These are phyloP conservation scores for Peromyscus nudipes DNA, from an alignment of 2,797 vertebrate genomes.

Conservation along the genomic window DNA sequence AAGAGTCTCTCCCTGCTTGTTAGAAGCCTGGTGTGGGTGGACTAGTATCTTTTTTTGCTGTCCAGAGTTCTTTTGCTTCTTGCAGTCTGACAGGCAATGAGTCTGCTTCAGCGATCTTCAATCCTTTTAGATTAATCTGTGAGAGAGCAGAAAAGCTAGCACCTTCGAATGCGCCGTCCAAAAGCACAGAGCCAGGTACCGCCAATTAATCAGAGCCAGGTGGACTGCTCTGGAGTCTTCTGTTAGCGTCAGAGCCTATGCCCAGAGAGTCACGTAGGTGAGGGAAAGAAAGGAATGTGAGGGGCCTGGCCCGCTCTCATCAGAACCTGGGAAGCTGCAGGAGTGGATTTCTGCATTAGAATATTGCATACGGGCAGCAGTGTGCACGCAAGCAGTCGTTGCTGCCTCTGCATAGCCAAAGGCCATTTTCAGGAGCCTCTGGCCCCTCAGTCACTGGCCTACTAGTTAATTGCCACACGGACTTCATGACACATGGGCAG, in stretches of 20 bases:
- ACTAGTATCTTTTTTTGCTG: constrained; percentile 86
- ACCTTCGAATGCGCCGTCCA: constrained; percentile 90
- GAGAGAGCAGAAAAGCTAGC: constrained; percentile 93
- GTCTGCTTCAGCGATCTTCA: constrained; percentile 91
- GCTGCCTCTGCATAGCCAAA: constrained; percentile 93
- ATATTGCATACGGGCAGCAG: constrained; percentile 84
- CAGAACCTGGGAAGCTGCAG: constrained; percentile 62
- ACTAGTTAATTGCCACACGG: constrained; percentile 98
- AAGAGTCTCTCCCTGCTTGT: constrained; percentile 85
- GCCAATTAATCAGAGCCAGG: constrained; percentile 94
- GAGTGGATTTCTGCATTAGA: constrained; percentile 83
- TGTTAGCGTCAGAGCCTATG: constrained; percentile 91
- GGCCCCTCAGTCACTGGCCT: constrained; percentile 98
- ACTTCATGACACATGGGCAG: constrained; percentile 94
- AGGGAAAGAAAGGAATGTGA: constrained; percentile 71
- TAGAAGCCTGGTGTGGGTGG: constrained; percentile 83
- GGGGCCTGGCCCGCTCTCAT: constrained; percentile 61
- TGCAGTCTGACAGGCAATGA: constrained; percentile 89
- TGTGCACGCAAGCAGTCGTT: constrained; percentile 84
- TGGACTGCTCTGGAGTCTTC: constrained; percentile 90
- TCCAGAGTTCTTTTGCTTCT: constrained; percentile 84
- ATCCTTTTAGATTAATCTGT: constrained; percentile 93
- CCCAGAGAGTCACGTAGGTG: constrained; percentile 86
- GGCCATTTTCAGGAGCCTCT: constrained; percentile 97
- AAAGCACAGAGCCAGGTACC: constrained; percentile 90